Evolutionary conservation across 92 coral and sea anemone species (phyloP).

Genomic region (Isaurus tuberculatus): DNA sequence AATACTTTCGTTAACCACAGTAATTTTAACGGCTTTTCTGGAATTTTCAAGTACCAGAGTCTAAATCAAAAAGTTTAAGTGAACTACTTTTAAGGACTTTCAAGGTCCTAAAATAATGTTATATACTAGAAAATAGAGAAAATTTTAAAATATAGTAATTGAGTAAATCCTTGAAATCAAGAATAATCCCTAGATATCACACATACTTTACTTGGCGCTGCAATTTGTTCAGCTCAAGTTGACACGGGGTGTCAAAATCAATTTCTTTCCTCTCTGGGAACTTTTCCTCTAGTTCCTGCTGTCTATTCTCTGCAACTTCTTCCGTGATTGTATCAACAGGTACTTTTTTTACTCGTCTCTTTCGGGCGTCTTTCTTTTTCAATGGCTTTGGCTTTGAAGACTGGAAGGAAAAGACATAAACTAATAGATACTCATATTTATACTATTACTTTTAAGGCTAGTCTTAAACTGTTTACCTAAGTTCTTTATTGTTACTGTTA

Average conservation of each 20-base stretch:
- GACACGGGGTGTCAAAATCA: conserved; percentile 94
- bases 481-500: too few species aligned
- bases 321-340: conserved; percentile 63
- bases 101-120: too few species aligned
- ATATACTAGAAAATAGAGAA: too few species aligned
- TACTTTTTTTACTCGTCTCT: conserved; percentile 60
- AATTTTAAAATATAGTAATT: too few species aligned
- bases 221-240: conserved; percentile 80
- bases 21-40: too few species aligned
- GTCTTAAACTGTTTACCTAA: not conserved
- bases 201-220: conserved; percentile 96
- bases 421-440: too few species aligned
- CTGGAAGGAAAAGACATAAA: conserved; percentile 41
- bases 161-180: too few species aligned
- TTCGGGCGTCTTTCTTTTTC: conserved; percentile 74
- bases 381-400: conserved; percentile 75
- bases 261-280: conserved; percentile 96
- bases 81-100: too few species aligned
- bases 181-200: not conserved
- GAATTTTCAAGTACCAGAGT: too few species aligned
- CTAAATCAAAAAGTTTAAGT: too few species aligned
- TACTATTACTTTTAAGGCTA: not conserved
- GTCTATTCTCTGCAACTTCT: conserved; percentile 78
- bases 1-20: too few species aligned
- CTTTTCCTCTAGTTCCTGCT: conserved; percentile 88